A percentile compares a stretch with the other conserved stretches of the same genome.
Evolutionary conservation across 1,140 invertebrate genomes (phyloP).

Genomic region (Musca vetustissima): DNA sequence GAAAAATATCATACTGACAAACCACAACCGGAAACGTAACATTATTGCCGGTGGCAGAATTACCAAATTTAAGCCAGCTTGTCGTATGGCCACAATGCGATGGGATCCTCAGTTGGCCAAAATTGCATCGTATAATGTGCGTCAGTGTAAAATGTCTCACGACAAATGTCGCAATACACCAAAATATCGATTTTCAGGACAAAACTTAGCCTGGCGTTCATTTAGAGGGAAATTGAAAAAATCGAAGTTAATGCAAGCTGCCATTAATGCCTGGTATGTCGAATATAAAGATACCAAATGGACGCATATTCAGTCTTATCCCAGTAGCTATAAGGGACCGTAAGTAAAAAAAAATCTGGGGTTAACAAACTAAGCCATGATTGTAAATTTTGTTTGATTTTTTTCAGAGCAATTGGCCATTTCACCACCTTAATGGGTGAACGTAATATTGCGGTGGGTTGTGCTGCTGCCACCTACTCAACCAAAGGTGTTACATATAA

Average conservation of each 20-base stretch:
- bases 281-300: conserved; percentile 7
- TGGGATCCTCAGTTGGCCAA: too few relatives aligned
- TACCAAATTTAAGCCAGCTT: background rate
- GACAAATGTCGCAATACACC: too few relatives aligned
- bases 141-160: too few relatives aligned
- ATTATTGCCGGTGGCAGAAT: conserved; percentile 19
- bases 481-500: conserved; percentile 28
- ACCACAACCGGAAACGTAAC: conserved; percentile 23
- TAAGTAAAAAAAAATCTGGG: too few relatives aligned
- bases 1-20: background rate
- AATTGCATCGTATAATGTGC: too few relatives aligned
- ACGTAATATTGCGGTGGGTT: conserved; percentile 39
- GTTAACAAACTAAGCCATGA: background rate
- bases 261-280: conserved; percentile 15
- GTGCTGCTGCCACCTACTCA: conserved; percentile 39
- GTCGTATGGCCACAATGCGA: too few relatives aligned
- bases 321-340: background rate
- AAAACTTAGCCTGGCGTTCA: conserved; percentile 14
- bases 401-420: conserved; percentile 40
- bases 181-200: conserved; percentile 18
- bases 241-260: background rate
- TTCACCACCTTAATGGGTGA: conserved; percentile 45
- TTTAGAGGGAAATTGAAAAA: background rate
- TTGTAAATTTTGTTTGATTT: background rate
- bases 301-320: conserved; percentile 2